Evolutionary conservation across 1,140 invertebrate species (phyloP).

Genomic region (Bombyx mandarina): DNA sequence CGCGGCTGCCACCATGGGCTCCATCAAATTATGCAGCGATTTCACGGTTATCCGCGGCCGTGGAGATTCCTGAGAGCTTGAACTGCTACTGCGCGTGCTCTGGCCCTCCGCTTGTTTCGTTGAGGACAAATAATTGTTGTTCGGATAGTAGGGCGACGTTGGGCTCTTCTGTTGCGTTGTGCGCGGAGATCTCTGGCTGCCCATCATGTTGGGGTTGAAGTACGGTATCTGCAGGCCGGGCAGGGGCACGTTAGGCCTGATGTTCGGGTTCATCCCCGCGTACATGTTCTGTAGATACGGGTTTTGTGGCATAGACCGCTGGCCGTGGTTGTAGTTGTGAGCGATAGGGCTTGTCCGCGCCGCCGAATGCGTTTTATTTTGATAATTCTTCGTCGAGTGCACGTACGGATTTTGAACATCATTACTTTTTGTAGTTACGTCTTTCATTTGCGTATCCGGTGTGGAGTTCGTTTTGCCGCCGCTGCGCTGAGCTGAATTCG

Average conservation of each 20-base stretch:
- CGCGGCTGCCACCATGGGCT: conserved; percentile 48
- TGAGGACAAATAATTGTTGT: conserved; percentile 59
- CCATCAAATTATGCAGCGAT: conserved; percentile 73
- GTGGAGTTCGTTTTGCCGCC: conserved; percentile 39
- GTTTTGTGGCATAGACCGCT: conserved; percentile 43
- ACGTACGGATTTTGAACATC: conserved; percentile 62
- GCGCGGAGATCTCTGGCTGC: conserved; percentile 46
- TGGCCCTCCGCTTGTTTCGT: conserved; percentile 45
- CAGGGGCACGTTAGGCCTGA: conserved; percentile 46
- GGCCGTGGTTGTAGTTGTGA: conserved; percentile 44
- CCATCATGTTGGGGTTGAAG: conserved; percentile 55
- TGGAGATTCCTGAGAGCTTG: conserved; percentile 57
- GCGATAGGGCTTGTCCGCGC: conserved; percentile 65
- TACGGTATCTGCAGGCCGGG: conserved; percentile 65
- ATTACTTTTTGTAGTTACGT: conserved; percentile 40
- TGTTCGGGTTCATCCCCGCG: conserved; percentile 45
- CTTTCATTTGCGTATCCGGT: conserved; percentile 44
- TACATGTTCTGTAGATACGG: conserved; percentile 55
- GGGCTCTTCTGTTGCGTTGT: conserved; percentile 55
- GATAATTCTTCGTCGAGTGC: conserved; percentile 59
- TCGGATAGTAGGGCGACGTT: conserved; percentile 56
- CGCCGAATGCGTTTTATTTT: conserved; percentile 49
- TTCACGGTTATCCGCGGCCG: conserved; percentile 73
- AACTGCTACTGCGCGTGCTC: conserved; percentile 28
- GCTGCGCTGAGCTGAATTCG: conserved; percentile 55